Conservation (phyloP, 2,888 invertebrate species). For the Spilosoma lubricipeda region DNA sequence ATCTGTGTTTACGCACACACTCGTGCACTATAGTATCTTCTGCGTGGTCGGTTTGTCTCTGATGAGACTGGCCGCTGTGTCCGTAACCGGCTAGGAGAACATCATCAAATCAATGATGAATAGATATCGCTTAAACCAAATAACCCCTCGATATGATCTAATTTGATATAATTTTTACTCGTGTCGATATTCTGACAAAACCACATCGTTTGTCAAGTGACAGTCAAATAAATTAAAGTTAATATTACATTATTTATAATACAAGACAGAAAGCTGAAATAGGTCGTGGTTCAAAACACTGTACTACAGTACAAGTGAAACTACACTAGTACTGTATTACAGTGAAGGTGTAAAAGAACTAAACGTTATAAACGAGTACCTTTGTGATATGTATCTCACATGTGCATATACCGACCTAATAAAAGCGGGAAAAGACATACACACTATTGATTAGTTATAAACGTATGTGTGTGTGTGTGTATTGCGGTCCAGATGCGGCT, state of each 20-base stretch:
- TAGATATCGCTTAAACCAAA: too few relatives aligned
- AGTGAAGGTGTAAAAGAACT: background rate
- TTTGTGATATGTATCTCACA: background rate
- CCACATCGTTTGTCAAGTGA: background rate
- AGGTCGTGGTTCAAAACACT: background rate
- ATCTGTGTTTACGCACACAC: too few relatives aligned
- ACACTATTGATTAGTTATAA: constrained; percentile 43
- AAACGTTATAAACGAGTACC: background rate
- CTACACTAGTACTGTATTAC: too few relatives aligned
- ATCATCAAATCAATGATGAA: too few relatives aligned
- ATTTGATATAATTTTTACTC: too few relatives aligned
- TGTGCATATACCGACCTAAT: constrained; percentile 28
- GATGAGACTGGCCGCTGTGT: too few relatives aligned
- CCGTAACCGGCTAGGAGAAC: too few relatives aligned
- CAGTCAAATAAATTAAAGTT: background rate
- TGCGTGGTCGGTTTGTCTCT: too few relatives aligned
- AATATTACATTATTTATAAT: background rate
- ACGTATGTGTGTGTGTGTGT: constrained; percentile 57
- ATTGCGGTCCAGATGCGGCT: constrained; percentile 78
- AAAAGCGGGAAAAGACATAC: constrained; percentile 41
- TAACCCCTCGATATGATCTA: too few relatives aligned
- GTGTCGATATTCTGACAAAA: background rate
- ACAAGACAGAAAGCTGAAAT: background rate
- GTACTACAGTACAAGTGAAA: background rate
- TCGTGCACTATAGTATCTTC: too few relatives aligned